Conservation (phyloP, 2,888 invertebrate species). For the Dryobotodes eremita region DNA sequence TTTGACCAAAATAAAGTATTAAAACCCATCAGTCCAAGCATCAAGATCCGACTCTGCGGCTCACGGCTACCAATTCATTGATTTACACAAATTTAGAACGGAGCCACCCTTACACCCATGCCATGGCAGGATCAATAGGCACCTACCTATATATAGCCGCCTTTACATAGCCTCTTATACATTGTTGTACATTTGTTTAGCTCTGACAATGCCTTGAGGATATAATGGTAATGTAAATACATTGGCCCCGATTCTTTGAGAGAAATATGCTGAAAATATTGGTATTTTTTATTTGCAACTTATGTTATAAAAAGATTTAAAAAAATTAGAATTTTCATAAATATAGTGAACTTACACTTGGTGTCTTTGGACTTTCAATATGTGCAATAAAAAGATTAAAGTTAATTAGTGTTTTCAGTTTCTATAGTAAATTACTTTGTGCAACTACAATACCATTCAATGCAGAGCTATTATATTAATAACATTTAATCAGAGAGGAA, state of each 20-base stretch:
- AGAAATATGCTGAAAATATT: conserved; percentile 8
- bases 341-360: background rate
- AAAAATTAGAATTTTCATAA: background rate
- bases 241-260: conserved; percentile 30
- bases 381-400: background rate
- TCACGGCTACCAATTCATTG: conserved; percentile 59
- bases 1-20: conserved; percentile 41
- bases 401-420: background rate
- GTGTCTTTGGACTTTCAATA: too few relatives aligned
- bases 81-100: conserved; percentile 68
- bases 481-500: background rate
- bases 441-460: background rate
- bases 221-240: conserved; percentile 44
- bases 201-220: conserved; percentile 45
- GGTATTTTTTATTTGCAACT: background rate
- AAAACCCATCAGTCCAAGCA: conserved; percentile 24
- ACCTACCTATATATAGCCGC: conserved; percentile 9
- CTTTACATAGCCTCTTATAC: conserved; percentile 13
- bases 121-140: conserved; percentile 53
- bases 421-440: background rate
- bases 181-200: conserved; percentile 16
- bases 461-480: background rate
- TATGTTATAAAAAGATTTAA: background rate
- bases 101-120: conserved; percentile 33
- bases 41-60: conserved; percentile 46